These are phyloP conservation scores for Pipistrellus pygmaeus DNA, from an alignment of 2,797 vertebrate species.

Conservation along the genomic window DNA sequence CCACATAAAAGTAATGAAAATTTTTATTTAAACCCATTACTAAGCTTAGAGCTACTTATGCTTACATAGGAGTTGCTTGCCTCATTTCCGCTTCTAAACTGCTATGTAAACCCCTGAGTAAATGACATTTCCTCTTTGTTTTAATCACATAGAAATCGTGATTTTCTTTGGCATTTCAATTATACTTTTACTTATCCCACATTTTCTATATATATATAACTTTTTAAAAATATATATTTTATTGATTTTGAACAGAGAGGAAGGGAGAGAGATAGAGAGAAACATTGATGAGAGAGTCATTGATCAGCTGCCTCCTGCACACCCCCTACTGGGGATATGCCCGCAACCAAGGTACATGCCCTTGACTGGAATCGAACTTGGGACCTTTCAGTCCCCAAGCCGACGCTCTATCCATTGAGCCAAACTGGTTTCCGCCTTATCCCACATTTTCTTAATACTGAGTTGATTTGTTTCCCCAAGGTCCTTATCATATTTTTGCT, in stretches of 20 bases:
- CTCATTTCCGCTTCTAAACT: constrained; percentile 7
- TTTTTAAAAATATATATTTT: too few species aligned
- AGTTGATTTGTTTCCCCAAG: not conserved
- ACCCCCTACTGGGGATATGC: too few species aligned
- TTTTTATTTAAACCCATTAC: not conserved
- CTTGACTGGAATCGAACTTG: too few species aligned
- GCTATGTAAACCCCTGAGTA: not conserved
- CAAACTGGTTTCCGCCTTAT: not conserved
- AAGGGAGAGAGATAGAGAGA: too few species aligned
- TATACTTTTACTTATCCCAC: not conserved
- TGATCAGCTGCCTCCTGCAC: too few species aligned
- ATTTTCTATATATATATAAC: constrained; percentile 14
- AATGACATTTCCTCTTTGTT: constrained; percentile 16
- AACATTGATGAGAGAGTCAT: too few species aligned
- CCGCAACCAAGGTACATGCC: too few species aligned
- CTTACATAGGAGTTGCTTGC: not conserved
- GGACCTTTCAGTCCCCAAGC: too few species aligned
- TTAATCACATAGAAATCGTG: not conserved
- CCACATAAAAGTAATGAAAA: not conserved
- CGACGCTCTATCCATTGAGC: too few species aligned
- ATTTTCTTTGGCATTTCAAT: not conserved
- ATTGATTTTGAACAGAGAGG: too few species aligned
- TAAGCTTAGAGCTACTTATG: not conserved
- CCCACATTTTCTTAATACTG: constrained; percentile 1
- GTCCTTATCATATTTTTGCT: not conserved